Evolutionary conservation across 2,888 invertebrate genomes (phyloP), one percentile per base, ranked within the genome.

Genomic region (Xylota sylvarum): DNA sequence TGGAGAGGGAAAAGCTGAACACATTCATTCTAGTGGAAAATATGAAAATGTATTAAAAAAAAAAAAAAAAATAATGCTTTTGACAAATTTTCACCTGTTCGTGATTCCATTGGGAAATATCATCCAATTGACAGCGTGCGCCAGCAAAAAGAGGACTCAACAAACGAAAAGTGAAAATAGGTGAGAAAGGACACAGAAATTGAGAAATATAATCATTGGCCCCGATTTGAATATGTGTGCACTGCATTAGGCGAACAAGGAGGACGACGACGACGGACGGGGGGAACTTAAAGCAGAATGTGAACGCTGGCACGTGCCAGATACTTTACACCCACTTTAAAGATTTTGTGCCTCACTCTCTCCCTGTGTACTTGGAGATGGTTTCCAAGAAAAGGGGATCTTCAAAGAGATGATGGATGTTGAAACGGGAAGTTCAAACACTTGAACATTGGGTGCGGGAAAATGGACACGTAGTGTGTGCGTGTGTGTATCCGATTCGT

Each of bases 241-340:
- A 56, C 43, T 64, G 2, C n/a, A 37, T 32, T 43, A 19, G 35
- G 10, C 12, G 14, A 5, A 1, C 32, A 40, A 3, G 32, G 27
- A n/a, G n/a, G n/a, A n/a, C n/a, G n/a, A n/a, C 23, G 23, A 23
- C 23, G 23, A 23, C 23, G 5, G 12, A 9, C 10, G 40, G 4
- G 37, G 32, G 43, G 12, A n/a, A 12, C 5, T 12, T 12, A 14
- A n/a, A 43, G 32, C 9, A 14, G 55, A 74, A 80, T 70, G 27
- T 65, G 35, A 62, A 73, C 43, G 46, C 12, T 55, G 70, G 72
- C 85, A 85, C 85, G 85, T 85, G 85, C 81, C 55, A 32, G 55
- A 60, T 77, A 77, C 81, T 72, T 85, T 77, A 72, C 85, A 85
- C 85, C 72, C 81, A 81, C 85, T 72, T 81, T 64, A 46, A 58